Evolutionary conservation across 2,888 invertebrate genomes (phyloP).

Genomic region (Cantharis rufa): DNA sequence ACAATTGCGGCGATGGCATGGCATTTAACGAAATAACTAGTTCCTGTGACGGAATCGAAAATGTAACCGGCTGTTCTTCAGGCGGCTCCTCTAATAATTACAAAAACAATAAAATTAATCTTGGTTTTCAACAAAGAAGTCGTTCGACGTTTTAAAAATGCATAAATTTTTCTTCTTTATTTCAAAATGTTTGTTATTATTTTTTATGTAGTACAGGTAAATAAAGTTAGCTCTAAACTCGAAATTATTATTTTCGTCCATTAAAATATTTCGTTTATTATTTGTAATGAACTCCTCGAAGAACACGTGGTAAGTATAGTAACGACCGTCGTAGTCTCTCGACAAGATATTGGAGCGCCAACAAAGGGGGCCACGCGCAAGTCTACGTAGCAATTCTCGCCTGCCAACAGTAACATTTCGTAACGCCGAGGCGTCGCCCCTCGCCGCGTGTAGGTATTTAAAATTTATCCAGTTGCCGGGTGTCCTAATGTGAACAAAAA

Average conservation of each 20-base stretch:
- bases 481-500: slow-evolving; percentile 27
- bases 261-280: neutral
- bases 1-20: slow-evolving; percentile 74
- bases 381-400: slow-evolving; percentile 53
- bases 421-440: slow-evolving; percentile 60
- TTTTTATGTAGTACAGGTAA: neutral
- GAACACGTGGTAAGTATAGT: neutral
- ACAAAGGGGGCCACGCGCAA: slow-evolving; percentile 54
- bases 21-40: slow-evolving; percentile 77
- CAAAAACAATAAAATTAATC: neutral
- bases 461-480: slow-evolving; percentile 39
- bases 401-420: slow-evolving; percentile 59
- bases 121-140: neutral
- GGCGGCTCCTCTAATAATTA: neutral
- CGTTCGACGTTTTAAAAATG: neutral
- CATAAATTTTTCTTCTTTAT: neutral
- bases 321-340: neutral
- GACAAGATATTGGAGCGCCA: slow-evolving; percentile 44
- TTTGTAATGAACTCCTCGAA: neutral
- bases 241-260: neutral
- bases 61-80: slow-evolving; percentile 72
- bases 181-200: neutral
- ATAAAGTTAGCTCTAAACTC: too few relatives aligned
- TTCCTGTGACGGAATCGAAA: slow-evolving; percentile 76
- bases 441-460: slow-evolving; percentile 44